Evolutionary conservation across 2,113 vertebrate species (phyloP), one percentile per base, ranked within the genome.

Genomic region (Gymnarchus niloticus): DNA sequence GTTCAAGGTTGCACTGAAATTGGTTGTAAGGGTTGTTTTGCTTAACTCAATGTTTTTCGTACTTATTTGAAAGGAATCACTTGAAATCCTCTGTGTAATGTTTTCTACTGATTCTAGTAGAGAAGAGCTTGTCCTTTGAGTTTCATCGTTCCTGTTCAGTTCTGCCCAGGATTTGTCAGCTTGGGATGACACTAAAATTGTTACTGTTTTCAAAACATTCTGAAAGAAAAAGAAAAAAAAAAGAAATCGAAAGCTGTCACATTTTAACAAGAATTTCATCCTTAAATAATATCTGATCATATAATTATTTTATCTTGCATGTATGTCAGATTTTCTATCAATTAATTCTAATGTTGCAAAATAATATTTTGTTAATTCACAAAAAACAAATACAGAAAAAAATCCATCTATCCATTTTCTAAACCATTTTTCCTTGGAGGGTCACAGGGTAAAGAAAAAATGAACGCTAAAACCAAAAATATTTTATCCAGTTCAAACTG

Each of bases 51-150:
- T 92, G 41, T 59, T 59, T 6, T 4, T 0, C 56, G 89, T 92
- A 0, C 0, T 0, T 0, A 94, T 81, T 1, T 0, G 0, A 83
- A 92, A 88, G 0, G 49, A 3, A 0, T 89, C 88, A 0, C 90
- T 89, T 0, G 9, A 7, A 21, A 92, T 83, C 89, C 44, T 0
- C 59, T 87, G 23, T 1, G 94, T 92, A 37, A 97, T 92, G 0
- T 0, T 83, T 87, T 96, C 95, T 81, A 97, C 88, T 0, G 95
- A 93, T 46, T 88, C 87, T 85, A 98, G 77, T 78, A 98, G 87
- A 7, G 83, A 0, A 0, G 93, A 96, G 89, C 95, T 89, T 2
- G 86, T 12, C 17, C 87, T 92, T 2, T 6, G 59, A 65, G 1
- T 91, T 5, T 83, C 56, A 87, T 88, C 88, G 46, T 91, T 54